Conservation (phyloP, 2,888 invertebrate genomes). For the Calephelis perditalis region DNA sequence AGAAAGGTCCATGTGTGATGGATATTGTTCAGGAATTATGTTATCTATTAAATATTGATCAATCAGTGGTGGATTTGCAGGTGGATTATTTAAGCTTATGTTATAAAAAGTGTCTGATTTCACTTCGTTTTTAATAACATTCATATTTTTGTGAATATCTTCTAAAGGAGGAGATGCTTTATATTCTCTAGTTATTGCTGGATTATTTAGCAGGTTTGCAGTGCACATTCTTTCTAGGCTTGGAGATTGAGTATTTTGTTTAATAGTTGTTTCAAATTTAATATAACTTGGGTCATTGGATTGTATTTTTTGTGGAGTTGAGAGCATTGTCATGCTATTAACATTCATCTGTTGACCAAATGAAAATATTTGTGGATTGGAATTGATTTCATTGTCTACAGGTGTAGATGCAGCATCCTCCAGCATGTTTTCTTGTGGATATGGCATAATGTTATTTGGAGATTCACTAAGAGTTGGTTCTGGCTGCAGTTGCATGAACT, state of each 20-base stretch:
- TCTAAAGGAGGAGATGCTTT: constrained; percentile 69
- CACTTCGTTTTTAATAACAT: constrained; percentile 66
- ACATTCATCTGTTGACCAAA: constrained; percentile 64
- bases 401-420: constrained; percentile 52
- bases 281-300: constrained; percentile 66
- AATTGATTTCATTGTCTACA: constrained; percentile 47
- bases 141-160: constrained; percentile 67
- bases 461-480: constrained; percentile 59
- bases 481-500: constrained; percentile 66
- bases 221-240: constrained; percentile 67
- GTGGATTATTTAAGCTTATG: constrained; percentile 43
- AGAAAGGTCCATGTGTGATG: constrained; percentile 56
- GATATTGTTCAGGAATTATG: constrained; percentile 62
- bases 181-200: constrained; percentile 54
- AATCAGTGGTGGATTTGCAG: constrained; percentile 53
- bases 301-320: constrained; percentile 59
- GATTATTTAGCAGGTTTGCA: constrained; percentile 54
- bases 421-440: constrained; percentile 54
- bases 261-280: constrained; percentile 66
- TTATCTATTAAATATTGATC: constrained; percentile 68
- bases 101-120: constrained; percentile 65
- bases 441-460: constrained; percentile 53
- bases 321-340: constrained; percentile 55
- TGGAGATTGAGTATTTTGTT: constrained; percentile 69
- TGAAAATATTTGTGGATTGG: constrained; percentile 56